Evolutionary conservation across 2,797 vertebrate species (phyloP).

Genomic region (Balearica regulorum): DNA sequence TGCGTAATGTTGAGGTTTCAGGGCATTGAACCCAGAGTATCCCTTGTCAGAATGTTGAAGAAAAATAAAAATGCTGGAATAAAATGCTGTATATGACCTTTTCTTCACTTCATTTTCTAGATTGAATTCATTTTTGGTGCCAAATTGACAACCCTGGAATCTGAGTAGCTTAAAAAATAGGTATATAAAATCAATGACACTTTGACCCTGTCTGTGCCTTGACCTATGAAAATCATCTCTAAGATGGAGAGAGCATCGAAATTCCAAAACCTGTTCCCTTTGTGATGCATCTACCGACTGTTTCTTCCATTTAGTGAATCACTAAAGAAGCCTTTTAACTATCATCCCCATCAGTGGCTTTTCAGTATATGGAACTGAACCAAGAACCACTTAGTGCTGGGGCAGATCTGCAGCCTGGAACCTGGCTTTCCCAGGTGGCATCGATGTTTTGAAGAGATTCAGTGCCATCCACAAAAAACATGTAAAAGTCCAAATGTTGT

Average conservation of each 20-base stretch:
- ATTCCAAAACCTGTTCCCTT: neutral
- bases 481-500: neutral
- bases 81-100: conserved; percentile 33
- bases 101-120: conserved; percentile 29
- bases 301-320: neutral
- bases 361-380: neutral
- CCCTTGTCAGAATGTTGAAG: conserved; percentile 33
- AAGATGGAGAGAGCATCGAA: neutral
- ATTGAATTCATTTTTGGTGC: neutral
- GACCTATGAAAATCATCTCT: neutral
- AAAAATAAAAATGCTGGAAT: conserved; percentile 57
- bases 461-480: neutral
- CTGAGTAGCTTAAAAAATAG: neutral
- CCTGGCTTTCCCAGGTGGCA: neutral
- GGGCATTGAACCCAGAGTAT: conserved; percentile 50
- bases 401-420: neutral
- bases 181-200: neutral
- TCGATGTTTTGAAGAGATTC: neutral
- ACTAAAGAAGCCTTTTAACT: neutral
- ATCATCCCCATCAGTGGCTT: neutral
- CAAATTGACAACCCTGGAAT: neutral
- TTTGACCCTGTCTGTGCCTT: neutral
- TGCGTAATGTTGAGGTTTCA: conserved; percentile 60
- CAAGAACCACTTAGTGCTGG: neutral
- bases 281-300: neutral